Conservation (phyloP, 2,888 invertebrate genomes). For the Cancer borealis region DNA sequence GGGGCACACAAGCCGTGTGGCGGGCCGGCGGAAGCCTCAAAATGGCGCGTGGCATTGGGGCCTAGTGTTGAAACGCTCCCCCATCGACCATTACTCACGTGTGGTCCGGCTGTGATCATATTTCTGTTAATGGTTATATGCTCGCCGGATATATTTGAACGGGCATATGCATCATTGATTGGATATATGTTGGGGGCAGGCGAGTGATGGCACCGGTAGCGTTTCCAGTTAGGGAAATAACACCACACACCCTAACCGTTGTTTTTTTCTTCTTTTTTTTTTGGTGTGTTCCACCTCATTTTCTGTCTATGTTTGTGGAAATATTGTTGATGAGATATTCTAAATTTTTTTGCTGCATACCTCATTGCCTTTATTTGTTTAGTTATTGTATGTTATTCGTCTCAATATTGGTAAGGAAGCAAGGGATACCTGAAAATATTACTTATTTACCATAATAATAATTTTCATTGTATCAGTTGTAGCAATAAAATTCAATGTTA, state of each 20-base stretch:
- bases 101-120: slow-evolving; percentile 53
- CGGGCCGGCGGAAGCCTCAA: not conserved
- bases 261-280: not conserved
- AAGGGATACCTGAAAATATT: not conserved
- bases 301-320: not conserved
- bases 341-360: not conserved
- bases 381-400: not conserved
- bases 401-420: not conserved
- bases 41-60: not conserved
- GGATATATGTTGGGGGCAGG: not conserved
- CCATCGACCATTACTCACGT: slow-evolving; percentile 37
- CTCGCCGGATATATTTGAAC: slow-evolving; percentile 54
- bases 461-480: not conserved
- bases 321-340: not conserved
- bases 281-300: not conserved
- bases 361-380: no score
- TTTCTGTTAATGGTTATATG: slow-evolving; percentile 61
- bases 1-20: slow-evolving; percentile 27
- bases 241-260: not conserved
- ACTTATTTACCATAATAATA: no score
- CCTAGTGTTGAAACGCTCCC: slow-evolving; percentile 41
- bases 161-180: slow-evolving; percentile 57
- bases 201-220: not conserved
- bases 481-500: not conserved
- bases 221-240: slow-evolving; percentile 15